Evolutionary conservation across 2,888 invertebrate genomes (phyloP).

Genomic region (Periphyllus acericola): DNA sequence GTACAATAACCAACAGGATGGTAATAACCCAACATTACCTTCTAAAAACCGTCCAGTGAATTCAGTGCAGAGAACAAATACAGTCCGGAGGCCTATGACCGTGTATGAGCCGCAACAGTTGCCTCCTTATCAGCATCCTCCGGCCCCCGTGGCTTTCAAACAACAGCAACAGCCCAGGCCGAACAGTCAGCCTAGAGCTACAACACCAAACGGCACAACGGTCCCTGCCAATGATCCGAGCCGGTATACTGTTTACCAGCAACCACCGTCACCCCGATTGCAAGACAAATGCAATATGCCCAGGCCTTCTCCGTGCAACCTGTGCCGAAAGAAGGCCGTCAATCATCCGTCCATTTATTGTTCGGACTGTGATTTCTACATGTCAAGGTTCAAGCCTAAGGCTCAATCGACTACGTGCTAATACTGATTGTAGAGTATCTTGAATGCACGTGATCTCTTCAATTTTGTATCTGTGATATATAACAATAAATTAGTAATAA

Average conservation of each 20-base stretch:
- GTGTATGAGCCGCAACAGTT: constrained; percentile 49
- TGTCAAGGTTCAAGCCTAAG: constrained; percentile 80
- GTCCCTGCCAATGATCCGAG: constrained; percentile 66
- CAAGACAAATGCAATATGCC: constrained; percentile 65
- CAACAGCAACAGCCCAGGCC: constrained; percentile 53
- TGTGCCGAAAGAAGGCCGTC: constrained; percentile 87
- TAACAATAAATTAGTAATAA: background rate
- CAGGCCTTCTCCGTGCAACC: constrained; percentile 80
- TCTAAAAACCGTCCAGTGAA: constrained; percentile 42
- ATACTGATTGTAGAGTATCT: background rate
- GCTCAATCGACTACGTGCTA: constrained; percentile 55
- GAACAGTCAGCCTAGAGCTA: constrained; percentile 61
- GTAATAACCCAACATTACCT: constrained; percentile 43
- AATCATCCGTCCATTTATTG: constrained; percentile 84
- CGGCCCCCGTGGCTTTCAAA: constrained; percentile 65
- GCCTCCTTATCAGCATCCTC: constrained; percentile 66
- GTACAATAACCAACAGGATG: constrained; percentile 65
- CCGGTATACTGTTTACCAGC: constrained; percentile 71
- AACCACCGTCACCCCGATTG: constrained; percentile 70
- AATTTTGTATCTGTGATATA: constrained; percentile 49
- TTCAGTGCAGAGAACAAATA: constrained; percentile 28
- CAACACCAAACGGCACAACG: constrained; percentile 37
- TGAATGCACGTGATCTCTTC: constrained; percentile 44
- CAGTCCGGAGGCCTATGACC: constrained; percentile 45
- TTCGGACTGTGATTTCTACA: constrained; percentile 90